Base-by-base conservation (phyloP, 1,140 invertebrate genomes). In the Brachionus rotundiformis region DNA sequence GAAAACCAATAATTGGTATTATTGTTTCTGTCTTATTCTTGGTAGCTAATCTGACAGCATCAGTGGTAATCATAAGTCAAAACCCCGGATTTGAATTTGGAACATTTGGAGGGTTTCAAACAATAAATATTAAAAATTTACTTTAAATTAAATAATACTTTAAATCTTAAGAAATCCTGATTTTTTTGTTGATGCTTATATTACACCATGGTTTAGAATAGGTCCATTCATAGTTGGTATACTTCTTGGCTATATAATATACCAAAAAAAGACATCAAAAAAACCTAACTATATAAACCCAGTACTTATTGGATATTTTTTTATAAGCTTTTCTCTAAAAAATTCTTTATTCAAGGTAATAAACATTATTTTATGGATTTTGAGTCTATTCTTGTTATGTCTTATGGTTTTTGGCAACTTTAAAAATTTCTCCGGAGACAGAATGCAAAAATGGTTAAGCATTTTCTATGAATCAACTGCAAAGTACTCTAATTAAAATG, bases 171-270 rank as follows among this genome's bases (percentile, higher is more conserved):
- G 81, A 84, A 79, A 61, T 83, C 83, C 11, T 83, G 84, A 0
- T 82, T 65, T 11, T 84, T 84, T 84, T 82, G 85, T 7, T 93
- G 95, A 83, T 33, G 93, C 97, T 84, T 96, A 95, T 83, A 94
- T 95, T 3, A 88, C 87, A 49, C 90, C 90, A 5, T 90, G 90
- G 85, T 54, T 87, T 82, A 85, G 90, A 61, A 87, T 90, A 31
- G 87, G 86, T 5, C 88, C 90, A 11, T 90, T 89, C 83, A 85
- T 90, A 47, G 84, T 90, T 63, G 90, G 90, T 2, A 84, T 90
- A 61, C 33, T 89, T 11, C 83, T 89, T 1, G 90, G 88, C n/a
- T 87, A 89, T 54, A 41, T 87, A 27, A 33, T 79, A 5, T 79
- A 31, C 41, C 11, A 5, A 23, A 47, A 79, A 16, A 79, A 79